Evolutionary conservation across 30 jellyfish, hydroid and myxozoan species (phyloP).

Genomic region (Pseudorhiza aurosa): DNA sequence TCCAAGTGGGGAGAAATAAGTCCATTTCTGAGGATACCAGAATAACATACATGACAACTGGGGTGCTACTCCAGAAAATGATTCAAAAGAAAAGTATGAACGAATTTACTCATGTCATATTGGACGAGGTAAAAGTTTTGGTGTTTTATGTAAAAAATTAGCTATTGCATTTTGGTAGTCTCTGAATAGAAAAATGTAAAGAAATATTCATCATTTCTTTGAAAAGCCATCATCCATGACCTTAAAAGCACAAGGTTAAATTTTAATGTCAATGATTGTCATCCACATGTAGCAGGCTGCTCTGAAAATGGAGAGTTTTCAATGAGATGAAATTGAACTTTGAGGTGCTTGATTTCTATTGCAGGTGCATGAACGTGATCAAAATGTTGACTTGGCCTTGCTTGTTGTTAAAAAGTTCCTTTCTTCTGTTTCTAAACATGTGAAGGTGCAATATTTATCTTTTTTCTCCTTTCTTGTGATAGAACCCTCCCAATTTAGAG

Average conservation of each 20-base stretch:
- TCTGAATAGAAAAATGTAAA: no score
- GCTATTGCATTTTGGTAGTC: no score
- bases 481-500: not conserved
- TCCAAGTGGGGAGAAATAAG: slow-evolving; percentile 88
- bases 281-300: no score
- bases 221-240: no score
- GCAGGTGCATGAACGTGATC: slow-evolving; percentile 98
- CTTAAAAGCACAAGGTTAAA: no score
- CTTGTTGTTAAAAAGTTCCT: slow-evolving; percentile 89
- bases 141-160: no score
- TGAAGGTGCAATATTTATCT: slow-evolving; percentile 52
- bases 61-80: slow-evolving; percentile 90
- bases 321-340: no score
- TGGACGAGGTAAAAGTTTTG: slow-evolving; percentile 88
- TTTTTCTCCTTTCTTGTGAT: not conserved
- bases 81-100: slow-evolving; percentile 68
- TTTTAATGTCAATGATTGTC: no score
- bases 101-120: slow-evolving; percentile 92
- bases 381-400: slow-evolving; percentile 96
- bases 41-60: slow-evolving; percentile 94
- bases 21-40: slow-evolving; percentile 94
- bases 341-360: no score
- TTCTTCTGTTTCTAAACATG: slow-evolving; percentile 89
- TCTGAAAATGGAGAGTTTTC: no score
- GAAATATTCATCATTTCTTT: no score